Conservation (phyloP, 2,888 invertebrate genomes). For the Gryllus longicercus region DNA sequence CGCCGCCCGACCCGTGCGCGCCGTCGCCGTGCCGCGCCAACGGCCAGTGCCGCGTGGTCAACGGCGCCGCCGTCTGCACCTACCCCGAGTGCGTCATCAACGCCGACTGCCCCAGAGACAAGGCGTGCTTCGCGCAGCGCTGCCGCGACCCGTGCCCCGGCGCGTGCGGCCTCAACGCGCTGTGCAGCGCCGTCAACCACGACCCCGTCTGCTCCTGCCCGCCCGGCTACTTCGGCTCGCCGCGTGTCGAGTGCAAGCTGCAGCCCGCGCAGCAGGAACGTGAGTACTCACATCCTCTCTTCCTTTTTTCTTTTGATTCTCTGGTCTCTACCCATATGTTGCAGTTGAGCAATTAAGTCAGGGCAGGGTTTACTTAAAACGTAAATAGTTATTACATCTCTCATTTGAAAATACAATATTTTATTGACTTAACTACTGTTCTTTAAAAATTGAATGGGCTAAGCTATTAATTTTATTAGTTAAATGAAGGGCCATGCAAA, state of each 20-base stretch:
- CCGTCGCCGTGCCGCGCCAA: slow-evolving; percentile 81
- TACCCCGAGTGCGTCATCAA: slow-evolving; percentile 87
- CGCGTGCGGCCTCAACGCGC: slow-evolving; percentile 78
- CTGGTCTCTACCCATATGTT: too few species aligned
- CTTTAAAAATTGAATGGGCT: too few species aligned
- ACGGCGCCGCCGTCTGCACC: slow-evolving; percentile 66
- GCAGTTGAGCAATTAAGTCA: not conserved
- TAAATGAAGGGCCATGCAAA: too few species aligned
- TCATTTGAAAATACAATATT: too few species aligned
- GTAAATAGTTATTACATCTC: too few species aligned
- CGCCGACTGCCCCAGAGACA: slow-evolving; percentile 79
- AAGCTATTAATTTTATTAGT: too few species aligned
- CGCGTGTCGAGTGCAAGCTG: slow-evolving; percentile 68
- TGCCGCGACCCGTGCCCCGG: slow-evolving; percentile 80
- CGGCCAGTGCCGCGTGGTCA: slow-evolving; percentile 72
- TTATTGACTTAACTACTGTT: too few species aligned
- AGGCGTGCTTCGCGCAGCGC: slow-evolving; percentile 76
- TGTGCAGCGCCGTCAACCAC: slow-evolving; percentile 70
- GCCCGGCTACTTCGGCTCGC: slow-evolving; percentile 69
- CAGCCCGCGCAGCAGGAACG: slow-evolving; percentile 46
- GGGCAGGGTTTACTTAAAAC: too few species aligned
- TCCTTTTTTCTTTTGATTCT: too few species aligned
- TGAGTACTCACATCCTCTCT: slow-evolving; percentile 27
- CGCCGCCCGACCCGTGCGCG: slow-evolving; percentile 67
- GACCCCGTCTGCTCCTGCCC: slow-evolving; percentile 82